Percentiles rank a stretch among this genome's conserved stretches.
Evolutionary conservation across 1,140 invertebrate genomes (phyloP).

Genomic region (Diorhabda sublineata): DNA sequence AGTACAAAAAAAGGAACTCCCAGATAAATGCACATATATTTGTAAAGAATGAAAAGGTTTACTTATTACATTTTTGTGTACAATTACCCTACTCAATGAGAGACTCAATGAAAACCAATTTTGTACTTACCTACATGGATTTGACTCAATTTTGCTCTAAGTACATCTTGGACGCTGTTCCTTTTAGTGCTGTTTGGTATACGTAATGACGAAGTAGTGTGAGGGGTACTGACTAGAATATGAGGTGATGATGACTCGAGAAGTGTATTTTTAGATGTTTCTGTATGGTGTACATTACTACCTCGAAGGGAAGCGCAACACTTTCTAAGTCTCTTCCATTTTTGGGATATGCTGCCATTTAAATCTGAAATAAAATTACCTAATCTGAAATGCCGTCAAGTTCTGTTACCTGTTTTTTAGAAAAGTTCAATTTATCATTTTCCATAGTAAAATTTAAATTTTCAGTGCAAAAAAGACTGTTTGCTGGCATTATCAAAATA

Average conservation of each 20-base stretch:
- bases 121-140: slow-evolving; percentile 54
- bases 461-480: too few relatives aligned
- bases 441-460: too few relatives aligned
- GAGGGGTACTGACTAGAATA: slow-evolving; percentile 43
- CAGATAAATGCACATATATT: too few relatives aligned
- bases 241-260: slow-evolving; percentile 44
- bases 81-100: too few relatives aligned
- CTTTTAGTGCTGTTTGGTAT: slow-evolving; percentile 55
- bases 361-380: slow-evolving; percentile 56
- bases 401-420: not conserved
- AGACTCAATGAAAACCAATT: not conserved
- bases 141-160: slow-evolving; percentile 60
- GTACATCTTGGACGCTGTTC: slow-evolving; percentile 56
- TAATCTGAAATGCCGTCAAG: not conserved
- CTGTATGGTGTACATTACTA: slow-evolving; percentile 51
- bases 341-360: slow-evolving; percentile 69
- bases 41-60: too few relatives aligned
- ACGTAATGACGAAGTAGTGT: slow-evolving; percentile 51
- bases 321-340: slow-evolving; percentile 65
- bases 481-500: too few relatives aligned
- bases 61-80: too few relatives aligned
- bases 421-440: too few relatives aligned
- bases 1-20: too few relatives aligned
- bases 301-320: slow-evolving; percentile 61
- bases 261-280: slow-evolving; percentile 49